Percentiles rank a stretch among this genome's conserved stretches.
Evolutionary conservation across 1,140 invertebrate genomes (phyloP).

Genomic region (Cyclargus thomasi): DNA sequence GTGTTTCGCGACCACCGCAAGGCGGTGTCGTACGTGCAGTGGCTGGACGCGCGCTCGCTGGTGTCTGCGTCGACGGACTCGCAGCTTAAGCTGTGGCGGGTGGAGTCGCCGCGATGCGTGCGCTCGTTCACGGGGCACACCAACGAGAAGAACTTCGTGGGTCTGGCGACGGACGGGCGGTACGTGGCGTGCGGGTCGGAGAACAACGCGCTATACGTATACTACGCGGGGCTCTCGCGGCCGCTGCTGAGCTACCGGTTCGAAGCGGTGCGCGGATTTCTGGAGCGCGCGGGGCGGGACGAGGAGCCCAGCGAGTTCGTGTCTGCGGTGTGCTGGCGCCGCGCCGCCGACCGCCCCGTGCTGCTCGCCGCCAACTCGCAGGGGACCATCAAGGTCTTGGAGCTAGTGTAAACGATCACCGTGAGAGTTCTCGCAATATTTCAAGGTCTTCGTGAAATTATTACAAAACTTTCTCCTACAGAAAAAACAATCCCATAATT

Average conservation of each 20-base stretch:
- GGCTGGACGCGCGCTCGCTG: conserved; percentile 91
- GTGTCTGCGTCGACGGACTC: conserved; percentile 97
- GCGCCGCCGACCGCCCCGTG: conserved; percentile 80
- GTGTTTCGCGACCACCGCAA: conserved; percentile 95
- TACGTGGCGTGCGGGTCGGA: conserved; percentile 97
- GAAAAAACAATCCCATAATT: too few species aligned
- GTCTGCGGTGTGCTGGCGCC: conserved; percentile 95
- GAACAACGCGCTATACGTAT: conserved; percentile 95
- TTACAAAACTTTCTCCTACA: too few species aligned
- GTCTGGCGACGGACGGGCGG: conserved; percentile 95
- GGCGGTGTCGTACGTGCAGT: conserved; percentile 97
- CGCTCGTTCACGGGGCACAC: conserved; percentile 94
- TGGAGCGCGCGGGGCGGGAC: conserved; percentile 85
- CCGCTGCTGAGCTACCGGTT: conserved; percentile 93
- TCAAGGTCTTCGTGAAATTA: neutral
- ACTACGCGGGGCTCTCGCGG: conserved; percentile 93
- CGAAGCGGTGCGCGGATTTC: conserved; percentile 86
- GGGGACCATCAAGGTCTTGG: conserved; percentile 92
- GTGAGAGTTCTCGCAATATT: too few species aligned
- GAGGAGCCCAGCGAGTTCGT: conserved; percentile 95
- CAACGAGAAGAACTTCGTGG: conserved; percentile 98
- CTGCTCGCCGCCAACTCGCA: conserved; percentile 97
- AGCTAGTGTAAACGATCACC: conserved; percentile 74
- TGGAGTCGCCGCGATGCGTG: conserved; percentile 86
- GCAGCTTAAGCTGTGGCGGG: conserved; percentile 95